These are phyloP conservation scores for Amiota communis DNA, from an alignment of 2,888 invertebrate genomes.

Conservation along the genomic window DNA sequence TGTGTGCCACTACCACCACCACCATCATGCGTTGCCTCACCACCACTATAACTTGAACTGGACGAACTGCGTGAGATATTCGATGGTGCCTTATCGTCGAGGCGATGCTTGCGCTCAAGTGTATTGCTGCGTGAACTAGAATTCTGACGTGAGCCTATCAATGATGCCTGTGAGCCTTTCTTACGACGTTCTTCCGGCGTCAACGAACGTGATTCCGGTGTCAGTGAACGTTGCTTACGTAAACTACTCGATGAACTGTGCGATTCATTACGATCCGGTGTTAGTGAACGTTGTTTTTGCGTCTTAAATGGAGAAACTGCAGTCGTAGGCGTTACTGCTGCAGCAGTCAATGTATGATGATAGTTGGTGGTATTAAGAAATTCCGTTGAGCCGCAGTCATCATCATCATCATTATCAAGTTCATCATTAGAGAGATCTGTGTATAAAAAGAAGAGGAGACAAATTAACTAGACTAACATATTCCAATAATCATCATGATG, in stretches of 20 bases:
- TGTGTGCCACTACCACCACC: constrained; percentile 28
- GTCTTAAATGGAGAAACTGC: constrained; percentile 67
- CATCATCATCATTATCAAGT: constrained; percentile 74
- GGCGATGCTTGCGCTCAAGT: constrained; percentile 69
- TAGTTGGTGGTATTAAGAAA: constrained; percentile 68
- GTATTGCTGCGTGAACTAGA: constrained; percentile 72
- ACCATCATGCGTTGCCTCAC: constrained; percentile 43
- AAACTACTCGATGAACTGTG: constrained; percentile 71
- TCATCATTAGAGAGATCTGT: constrained; percentile 76
- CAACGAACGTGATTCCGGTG: constrained; percentile 71
- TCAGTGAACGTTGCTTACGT: constrained; percentile 71
- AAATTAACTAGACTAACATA: background rate
- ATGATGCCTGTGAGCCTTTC: constrained; percentile 66
- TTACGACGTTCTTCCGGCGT: constrained; percentile 72
- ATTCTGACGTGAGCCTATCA: constrained; percentile 69
- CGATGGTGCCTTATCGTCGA: constrained; percentile 64
- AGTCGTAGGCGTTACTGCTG: constrained; percentile 48
- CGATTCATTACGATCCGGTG: constrained; percentile 72
- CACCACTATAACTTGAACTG: constrained; percentile 72
- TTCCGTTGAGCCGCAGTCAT: constrained; percentile 69
- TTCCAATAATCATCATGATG: background rate
- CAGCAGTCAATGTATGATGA: constrained; percentile 51
- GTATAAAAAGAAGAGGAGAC: background rate
- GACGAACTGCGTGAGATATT: constrained; percentile 72
- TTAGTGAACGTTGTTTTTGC: constrained; percentile 71